Conservation (phyloP, 2,113 vertebrate genomes). For the Pituophis catenifer region DNA sequence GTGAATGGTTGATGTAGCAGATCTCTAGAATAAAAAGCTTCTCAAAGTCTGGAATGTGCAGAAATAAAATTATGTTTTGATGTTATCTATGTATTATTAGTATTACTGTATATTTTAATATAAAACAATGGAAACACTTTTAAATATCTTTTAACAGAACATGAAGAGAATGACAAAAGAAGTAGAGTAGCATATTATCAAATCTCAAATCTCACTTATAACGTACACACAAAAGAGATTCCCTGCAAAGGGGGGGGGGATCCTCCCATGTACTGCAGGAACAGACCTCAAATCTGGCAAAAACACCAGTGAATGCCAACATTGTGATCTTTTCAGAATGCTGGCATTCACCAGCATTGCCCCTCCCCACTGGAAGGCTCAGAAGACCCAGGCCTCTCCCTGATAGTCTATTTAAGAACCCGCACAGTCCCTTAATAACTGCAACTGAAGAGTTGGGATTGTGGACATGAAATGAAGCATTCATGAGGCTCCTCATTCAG, state of each 20-base stretch:
- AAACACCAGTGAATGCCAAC: background rate
- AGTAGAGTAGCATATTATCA: background rate
- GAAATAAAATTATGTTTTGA: background rate
- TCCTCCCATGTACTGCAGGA: background rate
- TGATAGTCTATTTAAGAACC: background rate
- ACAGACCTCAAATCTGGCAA: background rate
- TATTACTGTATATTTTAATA: background rate
- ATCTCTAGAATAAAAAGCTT: background rate
- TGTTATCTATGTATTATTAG: background rate
- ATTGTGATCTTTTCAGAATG: background rate
- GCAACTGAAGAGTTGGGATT: background rate
- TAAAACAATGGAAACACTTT: background rate
- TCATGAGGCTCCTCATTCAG: background rate
- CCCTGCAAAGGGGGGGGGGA: background rate
- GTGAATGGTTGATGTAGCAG: background rate
- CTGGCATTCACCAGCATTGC: background rate
- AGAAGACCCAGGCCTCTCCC: background rate
- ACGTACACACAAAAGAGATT: background rate
- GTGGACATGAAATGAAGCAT: background rate
- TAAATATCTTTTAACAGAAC: background rate
- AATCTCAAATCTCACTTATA: background rate
- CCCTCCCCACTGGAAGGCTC: background rate
- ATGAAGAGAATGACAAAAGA: background rate
- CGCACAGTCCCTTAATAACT: background rate
- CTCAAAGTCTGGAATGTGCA: constrained; percentile 12